These are phyloP conservation scores for Allophyes oxyacanthae DNA, from an alignment of 2,888 invertebrate species.

Conservation along the genomic window DNA sequence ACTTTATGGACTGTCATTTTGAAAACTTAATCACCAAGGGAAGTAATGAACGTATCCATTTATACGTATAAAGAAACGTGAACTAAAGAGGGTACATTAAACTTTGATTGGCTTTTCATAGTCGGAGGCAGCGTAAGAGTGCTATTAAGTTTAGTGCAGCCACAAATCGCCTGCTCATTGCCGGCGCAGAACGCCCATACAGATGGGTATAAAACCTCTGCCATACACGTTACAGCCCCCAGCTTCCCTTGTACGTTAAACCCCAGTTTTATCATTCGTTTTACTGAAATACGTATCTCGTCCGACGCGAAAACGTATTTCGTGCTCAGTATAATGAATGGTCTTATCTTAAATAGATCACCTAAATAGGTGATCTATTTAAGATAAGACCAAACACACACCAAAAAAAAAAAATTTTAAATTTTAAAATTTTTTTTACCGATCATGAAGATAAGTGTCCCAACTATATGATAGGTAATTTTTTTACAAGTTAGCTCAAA, in stretches of 20 bases:
- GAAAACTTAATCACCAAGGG: conserved; percentile 19
- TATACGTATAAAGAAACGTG: conserved; percentile 65
- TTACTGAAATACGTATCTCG: conserved; percentile 53
- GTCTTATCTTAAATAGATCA: conserved; percentile 61
- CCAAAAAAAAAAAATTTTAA: too few relatives aligned
- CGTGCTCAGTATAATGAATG: conserved; percentile 56
- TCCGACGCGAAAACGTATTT: conserved; percentile 53
- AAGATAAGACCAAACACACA: too few relatives aligned
- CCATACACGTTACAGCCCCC: conserved; percentile 41
- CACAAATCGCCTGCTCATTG: conserved; percentile 76
- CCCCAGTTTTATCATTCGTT: conserved; percentile 67
- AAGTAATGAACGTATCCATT: conserved; percentile 43
- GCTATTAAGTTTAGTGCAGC: conserved; percentile 78
- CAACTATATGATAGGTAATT: too few relatives aligned
- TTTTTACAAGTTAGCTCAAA: too few relatives aligned
- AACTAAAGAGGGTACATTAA: conserved; percentile 74
- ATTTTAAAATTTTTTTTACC: too few relatives aligned
- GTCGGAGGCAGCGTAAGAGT: conserved; percentile 70
- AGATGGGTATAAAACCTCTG: conserved; percentile 65
- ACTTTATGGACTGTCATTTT: conserved; percentile 1
- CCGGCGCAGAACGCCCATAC: conserved; percentile 64
- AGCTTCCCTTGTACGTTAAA: conserved; percentile 67
- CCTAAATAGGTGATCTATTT: conserved; percentile 53
- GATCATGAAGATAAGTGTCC: too few relatives aligned
- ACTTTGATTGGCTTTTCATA: conserved; percentile 85